Evolutionary conservation across 2,113 vertebrate species (phyloP).

Genomic region (Tapirus terrestris): DNA sequence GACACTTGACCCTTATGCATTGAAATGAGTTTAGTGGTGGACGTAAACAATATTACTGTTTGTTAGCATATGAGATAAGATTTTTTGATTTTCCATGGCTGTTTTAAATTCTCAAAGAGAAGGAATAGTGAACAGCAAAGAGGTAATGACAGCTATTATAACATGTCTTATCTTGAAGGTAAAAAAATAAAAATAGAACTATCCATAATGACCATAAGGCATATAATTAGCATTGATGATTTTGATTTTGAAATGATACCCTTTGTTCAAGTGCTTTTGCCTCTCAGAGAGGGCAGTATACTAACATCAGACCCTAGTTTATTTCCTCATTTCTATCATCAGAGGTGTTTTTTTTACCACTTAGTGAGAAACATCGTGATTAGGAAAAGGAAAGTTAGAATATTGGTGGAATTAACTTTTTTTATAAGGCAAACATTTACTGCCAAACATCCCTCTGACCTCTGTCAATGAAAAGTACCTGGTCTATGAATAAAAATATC

Average conservation of each 20-base stretch:
- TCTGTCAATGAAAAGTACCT: conserved; percentile 4
- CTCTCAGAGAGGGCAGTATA: background rate
- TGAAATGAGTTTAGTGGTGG: conserved; percentile 11
- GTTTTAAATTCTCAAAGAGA: conserved; percentile 45
- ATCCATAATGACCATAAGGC: background rate
- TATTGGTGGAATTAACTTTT: background rate
- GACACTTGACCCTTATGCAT: conserved; percentile 37
- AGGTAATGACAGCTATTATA: background rate
- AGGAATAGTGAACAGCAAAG: conserved; percentile 4
- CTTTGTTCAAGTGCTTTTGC: conserved; percentile 57
- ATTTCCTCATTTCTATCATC: conserved; percentile 47
- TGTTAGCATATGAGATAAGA: conserved; percentile 30
- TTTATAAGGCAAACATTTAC: conserved; percentile 10
- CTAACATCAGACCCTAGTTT: background rate
- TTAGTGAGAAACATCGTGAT: conserved; percentile 43
- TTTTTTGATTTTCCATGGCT: background rate
- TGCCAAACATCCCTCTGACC: background rate
- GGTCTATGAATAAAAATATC: background rate
- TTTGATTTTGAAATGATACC: conserved; percentile 25
- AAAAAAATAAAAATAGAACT: conserved; percentile 32
- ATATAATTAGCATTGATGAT: background rate
- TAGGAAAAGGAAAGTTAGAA: background rate
- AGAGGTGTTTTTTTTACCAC: conserved; percentile 26
- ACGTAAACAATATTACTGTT: conserved; percentile 27
- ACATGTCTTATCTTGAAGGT: background rate